A percentile compares a stretch with the other conserved stretches of the same genome.
phyloP scores from a whole-genome alignment of 2,113 vertebrate genomes.

The Thalassarche chlororhynchos region DNA sequence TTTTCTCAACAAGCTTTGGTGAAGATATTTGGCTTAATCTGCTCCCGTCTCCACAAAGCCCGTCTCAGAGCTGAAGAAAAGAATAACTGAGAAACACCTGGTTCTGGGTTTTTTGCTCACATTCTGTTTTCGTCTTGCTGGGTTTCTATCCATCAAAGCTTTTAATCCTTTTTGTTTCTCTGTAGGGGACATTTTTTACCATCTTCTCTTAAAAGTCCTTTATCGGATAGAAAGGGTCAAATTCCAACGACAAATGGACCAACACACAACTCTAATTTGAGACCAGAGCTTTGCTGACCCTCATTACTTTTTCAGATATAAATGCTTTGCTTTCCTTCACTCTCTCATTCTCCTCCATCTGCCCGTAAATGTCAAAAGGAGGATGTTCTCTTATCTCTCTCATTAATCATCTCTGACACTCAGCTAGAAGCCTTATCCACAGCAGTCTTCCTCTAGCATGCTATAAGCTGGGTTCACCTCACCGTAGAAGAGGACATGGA shows the following conservation, averaged over 20 bases:
- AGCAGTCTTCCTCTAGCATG: not conserved
- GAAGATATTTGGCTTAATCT: not conserved
- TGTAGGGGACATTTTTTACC: not conserved
- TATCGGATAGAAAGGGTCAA: not conserved
- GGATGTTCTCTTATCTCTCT: constrained; percentile 42
- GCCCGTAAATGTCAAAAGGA: constrained; percentile 11
- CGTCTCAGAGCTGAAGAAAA: not conserved
- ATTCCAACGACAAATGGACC: not conserved
- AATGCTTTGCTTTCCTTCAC: not conserved
- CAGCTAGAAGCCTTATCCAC: constrained; percentile 5
- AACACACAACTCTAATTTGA: not conserved
- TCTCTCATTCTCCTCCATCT: constrained; percentile 8
- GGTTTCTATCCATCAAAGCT: not conserved
- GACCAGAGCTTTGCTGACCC: not conserved
- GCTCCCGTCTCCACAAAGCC: not conserved
- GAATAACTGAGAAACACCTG: not conserved
- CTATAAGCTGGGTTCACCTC: not conserved
- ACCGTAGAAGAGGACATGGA: not conserved
- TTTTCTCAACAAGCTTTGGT: not conserved
- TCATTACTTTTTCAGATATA: not conserved
- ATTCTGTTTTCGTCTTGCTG: not conserved
- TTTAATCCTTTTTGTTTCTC: not conserved
- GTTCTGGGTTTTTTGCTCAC: not conserved
- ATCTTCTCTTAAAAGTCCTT: not conserved
- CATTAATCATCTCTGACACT: constrained; percentile 49